Evolutionary conservation across 1,140 invertebrate genomes (phyloP).

Genomic region (Choristoneura fumiferana): DNA sequence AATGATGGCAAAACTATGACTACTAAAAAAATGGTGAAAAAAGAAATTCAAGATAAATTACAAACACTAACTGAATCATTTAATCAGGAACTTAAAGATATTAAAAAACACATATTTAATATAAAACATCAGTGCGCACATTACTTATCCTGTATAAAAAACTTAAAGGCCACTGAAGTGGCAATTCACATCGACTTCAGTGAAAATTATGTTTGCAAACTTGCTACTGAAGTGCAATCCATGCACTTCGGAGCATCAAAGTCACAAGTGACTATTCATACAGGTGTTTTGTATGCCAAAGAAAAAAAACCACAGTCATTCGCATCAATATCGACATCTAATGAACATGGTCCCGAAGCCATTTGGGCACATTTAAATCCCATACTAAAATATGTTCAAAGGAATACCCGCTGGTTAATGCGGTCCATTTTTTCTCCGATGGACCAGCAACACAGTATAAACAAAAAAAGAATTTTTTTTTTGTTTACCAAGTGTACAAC

Average conservation of each 20-base stretch:
- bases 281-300: conserved; percentile 32
- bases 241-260: conserved; percentile 43
- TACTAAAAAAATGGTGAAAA: conserved; percentile 23
- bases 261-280: conserved; percentile 37
- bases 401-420: background rate
- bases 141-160: conserved; percentile 22
- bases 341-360: background rate
- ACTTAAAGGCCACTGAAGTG: conserved; percentile 24
- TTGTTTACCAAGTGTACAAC: conserved; percentile 16
- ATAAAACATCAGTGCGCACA: conserved; percentile 27
- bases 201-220: conserved; percentile 44
- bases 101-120: conserved; percentile 28
- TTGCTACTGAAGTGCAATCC: conserved; percentile 34
- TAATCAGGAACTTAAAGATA: conserved; percentile 4
- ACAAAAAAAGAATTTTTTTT: conserved; percentile 32
- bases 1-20: conserved; percentile 21
- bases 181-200: conserved; percentile 33
- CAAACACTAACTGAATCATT: conserved; percentile 8
- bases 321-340: background rate
- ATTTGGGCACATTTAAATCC: conserved; percentile 22
- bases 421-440: conserved; percentile 27
- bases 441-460: conserved; percentile 21
- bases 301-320: background rate
- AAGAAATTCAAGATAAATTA: background rate
- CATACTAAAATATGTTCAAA: background rate